Percentiles rank a stretch among this genome's conserved stretches.
Evolutionary conservation across 2,797 vertebrate species (phyloP).

Genomic region (Chelonia mydas): DNA sequence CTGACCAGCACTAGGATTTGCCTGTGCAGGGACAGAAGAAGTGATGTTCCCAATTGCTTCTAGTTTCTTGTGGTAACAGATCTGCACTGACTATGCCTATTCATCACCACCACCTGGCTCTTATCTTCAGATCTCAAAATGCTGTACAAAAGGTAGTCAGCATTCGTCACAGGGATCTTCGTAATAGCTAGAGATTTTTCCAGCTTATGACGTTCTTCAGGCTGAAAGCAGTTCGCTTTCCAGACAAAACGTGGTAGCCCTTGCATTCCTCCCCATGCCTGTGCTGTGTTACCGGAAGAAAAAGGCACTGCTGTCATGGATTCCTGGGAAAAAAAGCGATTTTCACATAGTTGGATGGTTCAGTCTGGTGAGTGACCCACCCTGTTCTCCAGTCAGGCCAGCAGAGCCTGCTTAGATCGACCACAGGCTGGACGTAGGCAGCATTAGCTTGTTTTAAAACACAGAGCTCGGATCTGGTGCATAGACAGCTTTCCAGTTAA

Average conservation of each 20-base stretch:
- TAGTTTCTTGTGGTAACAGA: neutral
- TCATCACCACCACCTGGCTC: no score
- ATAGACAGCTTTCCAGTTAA: neutral
- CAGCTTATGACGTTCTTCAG: neutral
- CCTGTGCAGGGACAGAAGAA: neutral
- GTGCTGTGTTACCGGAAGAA: accelerated
- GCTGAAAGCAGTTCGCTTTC: neutral
- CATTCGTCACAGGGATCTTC: neutral
- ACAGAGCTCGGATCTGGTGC: neutral
- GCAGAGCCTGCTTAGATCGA: neutral
- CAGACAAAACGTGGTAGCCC: accelerated
- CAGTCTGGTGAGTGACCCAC: neutral
- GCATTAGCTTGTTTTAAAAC: neutral
- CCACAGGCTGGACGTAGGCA: neutral
- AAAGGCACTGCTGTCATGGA: accelerated
- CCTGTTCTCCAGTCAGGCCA: neutral
- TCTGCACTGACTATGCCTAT: neutral
- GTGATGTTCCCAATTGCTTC: neutral
- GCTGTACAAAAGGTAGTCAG: neutral
- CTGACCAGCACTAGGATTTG: neutral
- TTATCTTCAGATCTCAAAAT: neutral
- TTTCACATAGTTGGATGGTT: neutral
- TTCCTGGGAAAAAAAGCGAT: neutral
- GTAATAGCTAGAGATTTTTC: neutral
- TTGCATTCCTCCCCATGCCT: neutral